A percentile compares a stretch with the other conserved stretches of the same genome.
Conservation (phyloP, 2,797 vertebrate species). For the Syngnathus rostellatus region DNA sequence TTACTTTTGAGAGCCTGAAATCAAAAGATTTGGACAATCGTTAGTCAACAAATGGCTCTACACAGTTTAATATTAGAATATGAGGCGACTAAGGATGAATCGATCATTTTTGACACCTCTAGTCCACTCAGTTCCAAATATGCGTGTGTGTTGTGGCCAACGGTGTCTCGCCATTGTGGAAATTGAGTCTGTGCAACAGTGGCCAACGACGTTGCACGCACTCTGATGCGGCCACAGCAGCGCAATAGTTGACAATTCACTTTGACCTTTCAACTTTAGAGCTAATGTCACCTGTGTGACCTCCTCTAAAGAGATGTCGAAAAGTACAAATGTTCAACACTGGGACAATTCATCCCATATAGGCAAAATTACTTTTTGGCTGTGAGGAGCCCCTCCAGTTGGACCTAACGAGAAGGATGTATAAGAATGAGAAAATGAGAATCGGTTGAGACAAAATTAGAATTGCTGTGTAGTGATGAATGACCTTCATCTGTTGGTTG, state of each 20-base stretch:
- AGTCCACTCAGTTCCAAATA: too few relatives aligned
- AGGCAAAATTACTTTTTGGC: slow-evolving; percentile 67
- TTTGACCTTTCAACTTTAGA: neutral
- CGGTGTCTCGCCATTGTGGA: too few relatives aligned
- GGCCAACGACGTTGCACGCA: too few relatives aligned
- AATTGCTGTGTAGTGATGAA: neutral
- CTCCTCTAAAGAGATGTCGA: neutral
- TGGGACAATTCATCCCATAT: neutral
- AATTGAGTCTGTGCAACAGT: too few relatives aligned
- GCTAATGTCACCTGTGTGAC: neutral
- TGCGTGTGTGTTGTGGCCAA: too few relatives aligned
- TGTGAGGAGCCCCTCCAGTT: slow-evolving; percentile 78
- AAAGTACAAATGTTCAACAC: neutral
- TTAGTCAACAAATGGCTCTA: too few relatives aligned
- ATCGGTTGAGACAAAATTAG: neutral
- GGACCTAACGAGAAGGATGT: slow-evolving; percentile 66
- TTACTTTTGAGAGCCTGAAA: too few relatives aligned
- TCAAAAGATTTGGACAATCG: too few relatives aligned
- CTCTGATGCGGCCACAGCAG: too few relatives aligned
- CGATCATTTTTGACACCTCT: too few relatives aligned
- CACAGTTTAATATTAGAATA: too few relatives aligned
- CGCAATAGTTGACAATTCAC: neutral
- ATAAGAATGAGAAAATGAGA: neutral
- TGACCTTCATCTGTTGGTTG: slow-evolving; percentile 89
- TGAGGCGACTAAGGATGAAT: too few relatives aligned